These are phyloP conservation scores for Fragum whitleyi DNA, from an alignment of 2,888 invertebrate species.

Conservation along the genomic window DNA sequence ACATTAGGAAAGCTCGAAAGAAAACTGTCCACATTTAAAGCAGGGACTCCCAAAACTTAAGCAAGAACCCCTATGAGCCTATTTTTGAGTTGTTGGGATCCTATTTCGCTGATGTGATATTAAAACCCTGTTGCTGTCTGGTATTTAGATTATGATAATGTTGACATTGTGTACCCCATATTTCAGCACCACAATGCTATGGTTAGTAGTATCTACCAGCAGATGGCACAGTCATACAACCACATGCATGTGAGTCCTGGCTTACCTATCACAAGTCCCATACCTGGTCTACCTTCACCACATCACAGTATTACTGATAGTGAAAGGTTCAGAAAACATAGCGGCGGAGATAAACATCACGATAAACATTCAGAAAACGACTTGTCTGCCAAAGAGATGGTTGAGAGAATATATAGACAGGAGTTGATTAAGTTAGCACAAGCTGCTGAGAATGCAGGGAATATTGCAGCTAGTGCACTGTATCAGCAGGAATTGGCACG, in stretches of 20 bases:
- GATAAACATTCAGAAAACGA: conserved; percentile 63
- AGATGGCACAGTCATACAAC: conserved; percentile 89
- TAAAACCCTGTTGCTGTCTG: too few species aligned
- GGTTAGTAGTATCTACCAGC: conserved; percentile 86
- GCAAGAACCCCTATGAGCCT: too few species aligned
- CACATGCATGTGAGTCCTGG: conserved; percentile 49
- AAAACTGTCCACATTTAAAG: too few species aligned
- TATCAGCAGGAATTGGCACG: conserved; percentile 97
- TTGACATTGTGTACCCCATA: too few species aligned
- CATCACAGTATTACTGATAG: conserved; percentile 31
- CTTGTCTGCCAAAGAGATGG: conserved; percentile 90
- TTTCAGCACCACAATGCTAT: conserved; percentile 82
- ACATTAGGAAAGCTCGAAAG: too few species aligned
- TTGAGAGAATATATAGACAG: conserved; percentile 83
- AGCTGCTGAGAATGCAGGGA: conserved; percentile 83
- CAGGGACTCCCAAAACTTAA: too few species aligned
- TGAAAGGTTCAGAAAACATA: conserved; percentile 47
- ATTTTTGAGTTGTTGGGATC: too few species aligned
- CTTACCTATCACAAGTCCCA: conserved; percentile 50
- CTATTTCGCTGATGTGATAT: too few species aligned
- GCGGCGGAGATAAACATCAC: conserved; percentile 45
- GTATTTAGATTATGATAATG: too few species aligned
- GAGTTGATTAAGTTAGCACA: conserved; percentile 96
- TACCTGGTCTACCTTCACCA: conserved; percentile 26
- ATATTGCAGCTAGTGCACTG: conserved; percentile 88